These are phyloP conservation scores for Cherax destructor DNA, from an alignment of 1,140 invertebrate species.

Conservation along the genomic window DNA sequence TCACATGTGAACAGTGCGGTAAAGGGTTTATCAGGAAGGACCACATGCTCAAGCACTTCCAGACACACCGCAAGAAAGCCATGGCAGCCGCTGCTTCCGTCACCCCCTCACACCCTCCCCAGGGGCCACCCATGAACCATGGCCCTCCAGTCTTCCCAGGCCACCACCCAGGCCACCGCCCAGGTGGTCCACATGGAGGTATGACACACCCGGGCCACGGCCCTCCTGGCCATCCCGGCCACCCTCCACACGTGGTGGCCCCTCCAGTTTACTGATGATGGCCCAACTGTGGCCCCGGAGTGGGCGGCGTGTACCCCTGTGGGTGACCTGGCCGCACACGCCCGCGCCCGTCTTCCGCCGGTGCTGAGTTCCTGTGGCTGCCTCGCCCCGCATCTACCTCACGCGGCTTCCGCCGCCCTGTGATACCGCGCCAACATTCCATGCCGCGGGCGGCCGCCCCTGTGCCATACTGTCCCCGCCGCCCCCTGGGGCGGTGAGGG, in stretches of 20 bases:
- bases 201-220: constrained; percentile 66
- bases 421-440: constrained; percentile 70
- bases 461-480: constrained; percentile 56
- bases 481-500: constrained; percentile 44
- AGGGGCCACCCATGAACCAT: constrained; percentile 57
- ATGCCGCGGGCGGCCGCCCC: constrained; percentile 65
- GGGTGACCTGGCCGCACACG: constrained; percentile 51
- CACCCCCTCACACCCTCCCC: constrained; percentile 41
- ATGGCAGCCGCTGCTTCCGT: constrained; percentile 58
- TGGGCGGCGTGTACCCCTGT: constrained; percentile 60
- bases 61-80: constrained; percentile 84
- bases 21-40: constrained; percentile 96
- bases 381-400: constrained; percentile 67
- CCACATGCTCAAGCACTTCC: constrained; percentile 94
- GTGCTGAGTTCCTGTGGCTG: constrained; percentile 69
- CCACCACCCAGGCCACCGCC: constrained; percentile 57
- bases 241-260: constrained; percentile 65
- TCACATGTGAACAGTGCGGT: constrained; percentile 85
- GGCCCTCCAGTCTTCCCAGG: constrained; percentile 58
- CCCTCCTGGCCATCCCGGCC: constrained; percentile 61
- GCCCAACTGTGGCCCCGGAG: constrained; percentile 64
- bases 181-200: constrained; percentile 45
- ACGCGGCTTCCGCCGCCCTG: constrained; percentile 66
- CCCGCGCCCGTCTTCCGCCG: constrained; percentile 68
- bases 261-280: constrained; percentile 66